Percentiles rank a stretch among this genome's conserved stretches.
Evolutionary conservation across 2,113 vertebrate genomes (phyloP).

Genomic region (Ptyas mucosa): DNA sequence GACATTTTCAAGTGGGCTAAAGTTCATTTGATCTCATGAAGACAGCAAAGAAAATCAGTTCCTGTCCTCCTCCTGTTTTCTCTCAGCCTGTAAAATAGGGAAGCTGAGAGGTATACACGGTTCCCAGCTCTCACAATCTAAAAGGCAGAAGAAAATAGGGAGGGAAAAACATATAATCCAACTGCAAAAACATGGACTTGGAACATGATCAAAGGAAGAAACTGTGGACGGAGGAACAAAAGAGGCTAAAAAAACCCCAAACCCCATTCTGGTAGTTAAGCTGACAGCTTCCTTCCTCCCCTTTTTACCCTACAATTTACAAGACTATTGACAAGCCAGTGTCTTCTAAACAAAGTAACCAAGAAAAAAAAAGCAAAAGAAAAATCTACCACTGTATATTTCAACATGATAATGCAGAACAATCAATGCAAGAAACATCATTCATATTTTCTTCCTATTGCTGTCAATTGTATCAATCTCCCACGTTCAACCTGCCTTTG

Average conservation of each 20-base stretch:
- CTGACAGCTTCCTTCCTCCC: background rate
- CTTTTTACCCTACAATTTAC: background rate
- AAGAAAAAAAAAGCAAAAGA: background rate
- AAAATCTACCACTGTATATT: slow-evolving; percentile 5
- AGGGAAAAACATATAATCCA: background rate
- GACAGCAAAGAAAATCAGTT: background rate
- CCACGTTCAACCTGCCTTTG: background rate
- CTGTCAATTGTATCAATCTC: background rate
- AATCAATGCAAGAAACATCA: background rate
- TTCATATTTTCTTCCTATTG: background rate
- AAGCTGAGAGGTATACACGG: too few species aligned
- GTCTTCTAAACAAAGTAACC: background rate
- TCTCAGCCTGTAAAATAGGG: background rate
- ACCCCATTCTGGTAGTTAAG: background rate
- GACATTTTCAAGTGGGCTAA: background rate
- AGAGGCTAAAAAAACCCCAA: background rate
- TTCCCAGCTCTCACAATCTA: background rate
- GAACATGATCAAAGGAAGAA: background rate
- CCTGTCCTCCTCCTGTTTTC: background rate
- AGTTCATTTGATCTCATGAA: background rate
- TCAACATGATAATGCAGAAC: background rate
- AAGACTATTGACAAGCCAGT: background rate
- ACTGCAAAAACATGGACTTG: background rate
- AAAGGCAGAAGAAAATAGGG: background rate
- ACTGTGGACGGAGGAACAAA: background rate